Conservation (phyloP, 2,888 invertebrate species). For the Xestoiulus laeticollis region DNA sequence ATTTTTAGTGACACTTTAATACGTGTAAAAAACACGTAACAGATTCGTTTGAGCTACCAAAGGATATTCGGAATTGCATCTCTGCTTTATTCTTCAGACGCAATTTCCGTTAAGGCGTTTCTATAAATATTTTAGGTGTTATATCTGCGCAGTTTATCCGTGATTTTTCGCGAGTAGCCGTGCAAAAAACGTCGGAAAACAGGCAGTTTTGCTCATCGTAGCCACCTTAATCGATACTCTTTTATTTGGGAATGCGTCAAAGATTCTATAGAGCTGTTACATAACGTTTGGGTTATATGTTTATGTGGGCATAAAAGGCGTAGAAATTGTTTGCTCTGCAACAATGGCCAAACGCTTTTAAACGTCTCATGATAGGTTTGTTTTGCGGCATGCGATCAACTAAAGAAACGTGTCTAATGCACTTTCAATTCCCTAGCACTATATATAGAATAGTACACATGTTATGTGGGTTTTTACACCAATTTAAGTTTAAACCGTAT, state of each 20-base stretch:
- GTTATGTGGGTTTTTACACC: too few species aligned
- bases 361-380: neutral
- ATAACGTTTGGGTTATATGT: neutral
- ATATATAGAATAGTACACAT: too few species aligned
- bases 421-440: neutral
- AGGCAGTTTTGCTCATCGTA: neutral
- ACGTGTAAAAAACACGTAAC: neutral
- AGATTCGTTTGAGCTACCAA: neutral
- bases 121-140: conserved; percentile 9
- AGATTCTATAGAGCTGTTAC: conserved; percentile 9
- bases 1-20: neutral
- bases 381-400: neutral
- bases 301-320: conserved; percentile 9
- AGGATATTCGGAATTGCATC: neutral
- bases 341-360: conserved; percentile 34
- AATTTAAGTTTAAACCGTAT: too few species aligned
- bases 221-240: conserved; percentile 9
- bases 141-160: conserved; percentile 27
- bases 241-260: neutral
- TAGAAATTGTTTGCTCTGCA: neutral
- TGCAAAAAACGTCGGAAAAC: neutral
- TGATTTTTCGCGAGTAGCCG: neutral
- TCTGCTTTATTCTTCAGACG: neutral
- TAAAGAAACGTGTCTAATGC: neutral
- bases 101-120: conserved; percentile 5